Evolutionary conservation across 2,888 invertebrate genomes (phyloP).

Genomic region (Heteromurus nitidus): DNA sequence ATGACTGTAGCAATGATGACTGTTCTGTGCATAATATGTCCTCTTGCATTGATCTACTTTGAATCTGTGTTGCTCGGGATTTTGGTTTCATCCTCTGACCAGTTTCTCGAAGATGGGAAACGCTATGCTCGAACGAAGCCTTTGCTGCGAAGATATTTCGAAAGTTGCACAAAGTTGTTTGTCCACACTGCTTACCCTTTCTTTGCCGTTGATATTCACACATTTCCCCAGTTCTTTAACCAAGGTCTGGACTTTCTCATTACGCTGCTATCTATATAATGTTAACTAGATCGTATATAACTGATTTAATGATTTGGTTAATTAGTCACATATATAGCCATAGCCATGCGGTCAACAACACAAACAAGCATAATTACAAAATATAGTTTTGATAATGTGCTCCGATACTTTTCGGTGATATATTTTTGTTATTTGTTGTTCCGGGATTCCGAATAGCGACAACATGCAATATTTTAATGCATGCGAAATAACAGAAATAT

Average conservation of each 20-base stretch:
- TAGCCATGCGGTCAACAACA: no score
- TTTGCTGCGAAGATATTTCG: not conserved
- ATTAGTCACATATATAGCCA: no score
- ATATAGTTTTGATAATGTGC: no score
- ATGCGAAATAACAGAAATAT: no score
- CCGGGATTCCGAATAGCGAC: no score
- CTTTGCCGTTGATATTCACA: constrained; percentile 15
- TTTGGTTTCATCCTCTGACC: not conserved
- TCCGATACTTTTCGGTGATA: no score
- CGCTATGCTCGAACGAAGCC: not conserved
- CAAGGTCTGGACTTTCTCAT: constrained; percentile 2
- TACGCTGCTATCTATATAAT: no score
- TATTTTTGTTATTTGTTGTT: no score
- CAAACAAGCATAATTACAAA: no score
- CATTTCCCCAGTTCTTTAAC: constrained; percentile 32
- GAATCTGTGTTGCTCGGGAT: constrained; percentile 12
- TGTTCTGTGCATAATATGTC: not conserved
- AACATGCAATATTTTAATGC: no score
- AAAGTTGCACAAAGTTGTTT: not conserved
- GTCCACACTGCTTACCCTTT: constrained; percentile 13
- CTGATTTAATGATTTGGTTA: no score
- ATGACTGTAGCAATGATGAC: not conserved
- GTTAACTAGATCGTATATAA: no score
- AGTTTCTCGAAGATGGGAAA: not conserved
- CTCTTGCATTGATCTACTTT: not conserved